Conservation (phyloP, 2,888 invertebrate species). For the Yponomeuta cagnagella region DNA sequence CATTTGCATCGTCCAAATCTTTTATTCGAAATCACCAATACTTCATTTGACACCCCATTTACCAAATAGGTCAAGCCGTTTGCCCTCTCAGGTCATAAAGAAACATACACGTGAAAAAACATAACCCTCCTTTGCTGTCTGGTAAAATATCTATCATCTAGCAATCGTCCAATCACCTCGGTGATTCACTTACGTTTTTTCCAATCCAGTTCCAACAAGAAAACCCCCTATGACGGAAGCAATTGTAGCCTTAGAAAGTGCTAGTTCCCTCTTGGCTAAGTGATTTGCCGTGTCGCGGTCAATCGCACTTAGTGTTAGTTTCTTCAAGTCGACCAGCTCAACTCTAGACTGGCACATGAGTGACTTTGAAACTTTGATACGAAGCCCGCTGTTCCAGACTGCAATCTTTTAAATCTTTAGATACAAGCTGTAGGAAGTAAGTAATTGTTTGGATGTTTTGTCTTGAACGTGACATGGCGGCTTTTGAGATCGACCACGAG, state of each 20-base stretch:
- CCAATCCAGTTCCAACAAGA: background rate
- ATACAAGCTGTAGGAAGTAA: background rate
- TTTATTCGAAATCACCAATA: too few relatives aligned
- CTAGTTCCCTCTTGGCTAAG: constrained; percentile 34
- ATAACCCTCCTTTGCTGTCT: background rate
- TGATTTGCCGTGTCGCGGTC: constrained; percentile 69
- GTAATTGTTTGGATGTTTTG: background rate
- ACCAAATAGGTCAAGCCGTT: too few relatives aligned
- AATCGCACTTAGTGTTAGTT: constrained; percentile 50
- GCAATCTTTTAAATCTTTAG: background rate
- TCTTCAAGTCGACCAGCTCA: constrained; percentile 38
- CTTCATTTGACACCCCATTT: too few relatives aligned
- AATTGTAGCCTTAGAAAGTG: background rate
- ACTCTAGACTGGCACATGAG: constrained; percentile 23
- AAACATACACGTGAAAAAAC: background rate
- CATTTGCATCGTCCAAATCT: too few relatives aligned
- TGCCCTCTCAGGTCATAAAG: background rate
- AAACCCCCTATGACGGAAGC: background rate
- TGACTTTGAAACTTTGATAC: constrained; percentile 40
- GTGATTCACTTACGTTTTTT: background rate
- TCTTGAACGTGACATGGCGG: too few relatives aligned
- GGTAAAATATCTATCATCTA: background rate
- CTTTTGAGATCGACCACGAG: too few relatives aligned
- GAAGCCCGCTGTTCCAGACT: background rate
- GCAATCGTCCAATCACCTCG: background rate